Percentiles rank a stretch among this genome's conserved stretches.
These are phyloP conservation scores for Panurus biarmicus DNA, from an alignment of 2,113 vertebrate species.

Conservation along the genomic window DNA sequence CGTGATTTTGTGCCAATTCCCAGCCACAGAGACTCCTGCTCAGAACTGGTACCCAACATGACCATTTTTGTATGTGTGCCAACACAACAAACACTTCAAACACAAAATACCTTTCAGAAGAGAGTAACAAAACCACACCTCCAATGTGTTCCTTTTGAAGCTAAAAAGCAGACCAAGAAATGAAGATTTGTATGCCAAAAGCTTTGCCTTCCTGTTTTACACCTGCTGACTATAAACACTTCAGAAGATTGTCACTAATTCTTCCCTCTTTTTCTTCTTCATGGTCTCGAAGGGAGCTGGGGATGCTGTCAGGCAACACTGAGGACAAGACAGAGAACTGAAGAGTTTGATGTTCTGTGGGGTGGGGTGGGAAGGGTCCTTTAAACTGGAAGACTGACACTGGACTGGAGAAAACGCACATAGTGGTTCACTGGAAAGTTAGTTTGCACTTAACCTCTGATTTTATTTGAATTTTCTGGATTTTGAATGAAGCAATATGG, in stretches of 20 bases:
- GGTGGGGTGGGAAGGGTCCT: slow-evolving; percentile 35
- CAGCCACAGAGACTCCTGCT: slow-evolving; percentile 13
- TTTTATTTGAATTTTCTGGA: slow-evolving; percentile 75
- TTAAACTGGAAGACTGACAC: slow-evolving; percentile 66
- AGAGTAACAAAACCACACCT: neutral
- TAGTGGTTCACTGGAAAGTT: slow-evolving; percentile 69
- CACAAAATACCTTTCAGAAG: slow-evolving; percentile 19
- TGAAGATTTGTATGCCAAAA: slow-evolving; percentile 35
- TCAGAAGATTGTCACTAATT: neutral
- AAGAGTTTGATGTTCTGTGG: slow-evolving; percentile 14
- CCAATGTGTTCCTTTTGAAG: slow-evolving; percentile 5
- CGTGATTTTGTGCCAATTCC: neutral
- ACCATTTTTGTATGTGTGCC: slow-evolving; percentile 26
- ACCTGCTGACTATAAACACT: neutral
- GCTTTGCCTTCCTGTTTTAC: slow-evolving; percentile 43
- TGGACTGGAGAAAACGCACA: slow-evolving; percentile 64
- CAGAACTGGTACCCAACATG: neutral
- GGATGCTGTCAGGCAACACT: slow-evolving; percentile 42
- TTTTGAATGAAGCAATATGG: slow-evolving; percentile 84
- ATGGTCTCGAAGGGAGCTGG: neutral
- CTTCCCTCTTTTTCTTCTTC: slow-evolving; percentile 18
- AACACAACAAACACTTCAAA: neutral
- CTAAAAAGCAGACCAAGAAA: slow-evolving; percentile 20
- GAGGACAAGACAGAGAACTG: slow-evolving; percentile 25
- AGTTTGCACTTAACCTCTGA: slow-evolving; percentile 75